Evolutionary conservation across 2,113 vertebrate genomes (phyloP), one percentile per base, ranked within the genome.

Genomic region (Aythya baeri): DNA sequence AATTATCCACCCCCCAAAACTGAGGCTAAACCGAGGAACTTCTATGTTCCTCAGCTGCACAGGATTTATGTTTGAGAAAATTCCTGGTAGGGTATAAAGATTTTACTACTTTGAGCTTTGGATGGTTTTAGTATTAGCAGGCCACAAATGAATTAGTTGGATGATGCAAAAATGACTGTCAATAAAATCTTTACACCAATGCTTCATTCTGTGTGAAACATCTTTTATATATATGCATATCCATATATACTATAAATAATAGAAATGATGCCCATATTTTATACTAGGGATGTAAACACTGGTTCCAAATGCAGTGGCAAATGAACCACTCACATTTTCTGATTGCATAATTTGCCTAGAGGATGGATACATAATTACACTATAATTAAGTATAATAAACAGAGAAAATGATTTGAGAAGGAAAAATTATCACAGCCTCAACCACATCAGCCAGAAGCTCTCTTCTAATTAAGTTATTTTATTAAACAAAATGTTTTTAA

Each of bases 311-410:
- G 94, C 92, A 97, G 91, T 89, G 95, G 95, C 95, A 96, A 97
- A 96, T 87, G 93, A 97, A 91, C 92, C 83, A 96, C 89, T 97
- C 96, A 90, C 76, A 86, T 93, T 93, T 94, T 92, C 91, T 88
- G 94, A 96, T 97, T 97, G 93, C 96, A 97, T 94, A 96, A 97
- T 96, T 96, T 96, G 96, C 97, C 97, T 95, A 97, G 92, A 97
- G 95, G 97, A 95, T 91, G 93, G 74, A 86, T 93, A 95, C 86
- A 89, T 97, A 96, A 97, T 96, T 94, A 94, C 94, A 93, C 86
- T 86, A 93, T 97, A 96, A 97, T 96, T 96, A 96, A 90, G 89
- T 93, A 88, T 96, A 94, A 97, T 96, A 97, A 97, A 92, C 90
- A 95, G 80, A 94, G 88, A 97, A 96, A 93, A 96, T 93, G 2